Percentiles rank a stretch among this genome's conserved stretches.
Evolutionary conservation across 2,113 vertebrate genomes (phyloP).

Genomic region (Lethenteron reissneri): DNA sequence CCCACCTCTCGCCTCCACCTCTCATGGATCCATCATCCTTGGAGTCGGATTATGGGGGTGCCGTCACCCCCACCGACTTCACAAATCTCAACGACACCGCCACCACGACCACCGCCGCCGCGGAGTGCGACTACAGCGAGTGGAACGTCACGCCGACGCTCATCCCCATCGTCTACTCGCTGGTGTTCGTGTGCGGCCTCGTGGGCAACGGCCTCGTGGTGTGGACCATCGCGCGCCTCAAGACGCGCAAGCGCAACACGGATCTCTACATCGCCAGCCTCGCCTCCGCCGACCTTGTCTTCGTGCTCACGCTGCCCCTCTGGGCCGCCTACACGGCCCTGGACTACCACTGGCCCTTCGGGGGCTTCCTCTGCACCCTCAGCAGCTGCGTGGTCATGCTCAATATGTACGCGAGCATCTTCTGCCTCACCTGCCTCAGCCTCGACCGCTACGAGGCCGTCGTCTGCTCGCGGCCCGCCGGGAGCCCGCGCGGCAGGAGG

Average conservation of each 20-base stretch:
- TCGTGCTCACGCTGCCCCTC: constrained; percentile 29
- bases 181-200: constrained; percentile 24
- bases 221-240: constrained; percentile 19
- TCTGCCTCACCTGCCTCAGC: constrained; percentile 33
- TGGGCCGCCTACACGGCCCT: constrained; percentile 28
- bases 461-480: constrained; percentile 14
- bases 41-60: too few relatives aligned
- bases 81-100: too few relatives aligned
- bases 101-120: too few relatives aligned
- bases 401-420: constrained; percentile 34
- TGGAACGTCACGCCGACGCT: constrained; percentile 46
- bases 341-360: constrained; percentile 20
- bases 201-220: constrained; percentile 25
- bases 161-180: constrained; percentile 32
- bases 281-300: constrained; percentile 30
- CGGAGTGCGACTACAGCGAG: constrained; percentile 32
- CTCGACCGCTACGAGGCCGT: constrained; percentile 32
- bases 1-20: too few relatives aligned
- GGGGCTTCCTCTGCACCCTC: constrained; percentile 27
- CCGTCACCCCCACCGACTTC: too few relatives aligned
- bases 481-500: constrained; percentile 19
- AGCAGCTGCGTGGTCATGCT: constrained; percentile 34
- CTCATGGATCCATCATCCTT: too few relatives aligned
- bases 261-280: constrained; percentile 35
- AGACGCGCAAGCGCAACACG: constrained; percentile 18